These are phyloP conservation scores for Cyanoramphus novaezelandiae DNA, from an alignment of 2,113 vertebrate species.

Conservation along the genomic window DNA sequence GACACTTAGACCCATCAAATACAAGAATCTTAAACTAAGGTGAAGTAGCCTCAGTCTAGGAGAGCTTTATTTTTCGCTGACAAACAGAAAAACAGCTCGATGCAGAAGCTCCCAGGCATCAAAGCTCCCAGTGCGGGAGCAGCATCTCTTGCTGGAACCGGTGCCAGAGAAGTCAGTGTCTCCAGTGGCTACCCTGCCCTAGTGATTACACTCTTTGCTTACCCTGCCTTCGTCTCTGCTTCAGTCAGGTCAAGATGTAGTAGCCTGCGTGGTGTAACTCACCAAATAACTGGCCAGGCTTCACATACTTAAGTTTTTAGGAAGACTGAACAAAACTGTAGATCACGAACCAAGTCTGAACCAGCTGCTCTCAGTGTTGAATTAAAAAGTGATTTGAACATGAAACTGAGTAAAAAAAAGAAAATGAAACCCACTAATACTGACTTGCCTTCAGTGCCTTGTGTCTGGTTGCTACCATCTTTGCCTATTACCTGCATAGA, in stretches of 20 bases:
- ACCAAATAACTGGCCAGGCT: not conserved
- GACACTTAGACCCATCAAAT: not conserved
- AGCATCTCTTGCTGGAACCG: fast-evolving
- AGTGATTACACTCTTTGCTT: fast-evolving
- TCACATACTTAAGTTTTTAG: not conserved
- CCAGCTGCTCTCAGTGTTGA: not conserved
- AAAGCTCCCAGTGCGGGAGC: not conserved
- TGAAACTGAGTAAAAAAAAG: not conserved
- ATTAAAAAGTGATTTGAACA: not conserved
- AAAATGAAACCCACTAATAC: not conserved
- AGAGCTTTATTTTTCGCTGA: not conserved
- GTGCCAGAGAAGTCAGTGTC: not conserved
- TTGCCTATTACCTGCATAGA: not conserved
- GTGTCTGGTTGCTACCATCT: not conserved
- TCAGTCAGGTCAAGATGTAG: fast-evolving
- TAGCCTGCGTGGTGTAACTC: fast-evolving
- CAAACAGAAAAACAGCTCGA: not conserved
- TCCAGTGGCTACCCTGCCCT: fast-evolving
- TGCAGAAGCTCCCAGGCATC: not conserved
- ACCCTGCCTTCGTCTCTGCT: not conserved
- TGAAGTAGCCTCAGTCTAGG: not conserved
- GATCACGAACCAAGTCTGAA: not conserved
- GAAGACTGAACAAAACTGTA: not conserved
- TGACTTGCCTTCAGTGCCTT: too few species aligned
- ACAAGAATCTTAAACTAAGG: not conserved